Evolutionary conservation across 1,140 invertebrate species (phyloP).

Genomic region (Anoplophora glabripennis): DNA sequence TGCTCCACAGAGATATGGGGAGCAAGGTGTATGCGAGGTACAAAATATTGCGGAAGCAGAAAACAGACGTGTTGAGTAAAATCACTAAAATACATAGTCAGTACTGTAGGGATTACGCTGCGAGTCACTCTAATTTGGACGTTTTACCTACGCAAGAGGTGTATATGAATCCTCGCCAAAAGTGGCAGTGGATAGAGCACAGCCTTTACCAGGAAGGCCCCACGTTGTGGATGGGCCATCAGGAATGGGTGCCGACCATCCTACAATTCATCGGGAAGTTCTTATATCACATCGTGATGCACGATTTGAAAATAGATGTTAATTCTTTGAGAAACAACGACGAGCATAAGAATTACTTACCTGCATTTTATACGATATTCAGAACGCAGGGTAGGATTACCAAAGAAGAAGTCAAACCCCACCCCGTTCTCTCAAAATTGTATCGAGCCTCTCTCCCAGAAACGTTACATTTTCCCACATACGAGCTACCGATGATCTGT

Average conservation of each 20-base stretch:
- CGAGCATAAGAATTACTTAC: slow-evolving; percentile 57
- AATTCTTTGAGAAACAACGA: slow-evolving; percentile 60
- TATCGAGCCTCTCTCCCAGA: slow-evolving; percentile 64
- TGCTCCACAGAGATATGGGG: slow-evolving; percentile 68
- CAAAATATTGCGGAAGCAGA: slow-evolving; percentile 63
- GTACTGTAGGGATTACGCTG: slow-evolving; percentile 39
- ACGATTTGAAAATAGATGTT: slow-evolving; percentile 78
- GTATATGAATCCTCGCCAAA: slow-evolving; percentile 62
- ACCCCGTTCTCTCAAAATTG: slow-evolving; percentile 69
- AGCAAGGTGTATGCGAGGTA: slow-evolving; percentile 63
- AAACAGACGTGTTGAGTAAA: slow-evolving; percentile 66
- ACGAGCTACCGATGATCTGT: slow-evolving; percentile 69
- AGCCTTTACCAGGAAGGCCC: slow-evolving; percentile 56
- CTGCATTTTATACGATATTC: slow-evolving; percentile 81
- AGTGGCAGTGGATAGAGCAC: slow-evolving; percentile 68
- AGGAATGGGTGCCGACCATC: slow-evolving; percentile 60
- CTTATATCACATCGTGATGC: slow-evolving; percentile 82
- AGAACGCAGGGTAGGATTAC: slow-evolving; percentile 61
- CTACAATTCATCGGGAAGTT: slow-evolving; percentile 71
- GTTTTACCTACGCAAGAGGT: slow-evolving; percentile 43
- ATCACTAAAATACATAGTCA: slow-evolving; percentile 48
- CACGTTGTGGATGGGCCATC: slow-evolving; percentile 56
- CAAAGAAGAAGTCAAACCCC: slow-evolving; percentile 76
- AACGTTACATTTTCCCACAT: slow-evolving; percentile 67
- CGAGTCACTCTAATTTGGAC: slow-evolving; percentile 40